phyloP scores from a whole-genome alignment of 2,113 vertebrate species.

The Oriolus oriolus region DNA sequence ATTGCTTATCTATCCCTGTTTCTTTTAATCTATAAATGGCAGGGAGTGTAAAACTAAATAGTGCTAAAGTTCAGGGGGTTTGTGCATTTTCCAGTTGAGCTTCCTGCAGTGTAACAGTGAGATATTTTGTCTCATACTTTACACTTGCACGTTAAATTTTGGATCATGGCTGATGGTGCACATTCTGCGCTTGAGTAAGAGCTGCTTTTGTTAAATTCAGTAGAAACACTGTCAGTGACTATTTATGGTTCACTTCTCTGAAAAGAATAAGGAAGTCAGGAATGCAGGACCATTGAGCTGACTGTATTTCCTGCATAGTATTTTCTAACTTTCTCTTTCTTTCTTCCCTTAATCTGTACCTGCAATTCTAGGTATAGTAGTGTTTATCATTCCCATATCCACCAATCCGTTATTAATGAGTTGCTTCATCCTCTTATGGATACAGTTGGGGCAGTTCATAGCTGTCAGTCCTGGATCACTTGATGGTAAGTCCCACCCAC shows the following conservation, averaged over 20 bases:
- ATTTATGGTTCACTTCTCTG: background rate
- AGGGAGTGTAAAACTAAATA: background rate
- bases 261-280: background rate
- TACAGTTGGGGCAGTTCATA: conserved; percentile 68
- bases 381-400: conserved; percentile 69
- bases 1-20: background rate
- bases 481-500: conserved; percentile 65
- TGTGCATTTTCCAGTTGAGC: background rate
- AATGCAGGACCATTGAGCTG: conserved; percentile 14
- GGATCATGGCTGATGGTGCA: background rate
- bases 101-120: background rate
- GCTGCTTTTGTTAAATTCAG: background rate
- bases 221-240: background rate
- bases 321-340: conserved; percentile 68
- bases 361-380: conserved; percentile 66
- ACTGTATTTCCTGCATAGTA: conserved; percentile 17
- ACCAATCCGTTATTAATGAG: conserved; percentile 70
- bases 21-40: background rate
- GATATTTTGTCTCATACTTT: background rate
- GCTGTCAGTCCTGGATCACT: conserved; percentile 68
- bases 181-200: background rate
- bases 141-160: background rate
- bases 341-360: conserved; percentile 60
- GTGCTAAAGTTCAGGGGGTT: background rate
- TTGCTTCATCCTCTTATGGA: conserved; percentile 66